Conservation (phyloP, 2,888 invertebrate species). For the Eupeodes luniger region DNA sequence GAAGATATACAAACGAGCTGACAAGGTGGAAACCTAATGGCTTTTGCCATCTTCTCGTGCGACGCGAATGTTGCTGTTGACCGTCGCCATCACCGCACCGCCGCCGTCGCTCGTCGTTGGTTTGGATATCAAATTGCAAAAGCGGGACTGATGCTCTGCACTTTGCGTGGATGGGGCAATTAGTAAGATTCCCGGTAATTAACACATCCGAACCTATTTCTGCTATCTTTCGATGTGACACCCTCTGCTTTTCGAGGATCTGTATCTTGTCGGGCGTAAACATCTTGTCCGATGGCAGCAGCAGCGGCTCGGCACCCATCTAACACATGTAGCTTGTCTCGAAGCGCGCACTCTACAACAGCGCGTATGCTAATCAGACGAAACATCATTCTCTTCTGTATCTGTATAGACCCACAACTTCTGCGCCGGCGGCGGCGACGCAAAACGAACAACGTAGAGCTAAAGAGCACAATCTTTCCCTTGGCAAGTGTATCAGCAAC, state of each 20-base stretch:
- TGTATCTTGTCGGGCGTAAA: slow-evolving; percentile 69
- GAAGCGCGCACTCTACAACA: slow-evolving; percentile 58
- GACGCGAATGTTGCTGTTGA: not conserved
- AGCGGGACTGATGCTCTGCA: slow-evolving; percentile 16
- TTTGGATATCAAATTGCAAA: slow-evolving; percentile 70
- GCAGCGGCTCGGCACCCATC: slow-evolving; percentile 15
- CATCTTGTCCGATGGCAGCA: slow-evolving; percentile 58
- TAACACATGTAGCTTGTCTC: slow-evolving; percentile 70
- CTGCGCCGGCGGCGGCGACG: not conserved
- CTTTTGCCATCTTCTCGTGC: slow-evolving; percentile 44
- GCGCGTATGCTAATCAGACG: slow-evolving; percentile 68
- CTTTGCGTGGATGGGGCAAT: slow-evolving; percentile 68
- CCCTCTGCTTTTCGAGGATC: slow-evolving; percentile 53
- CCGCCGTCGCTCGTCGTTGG: not conserved
- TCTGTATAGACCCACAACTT: not conserved
- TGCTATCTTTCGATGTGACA: slow-evolving; percentile 75
- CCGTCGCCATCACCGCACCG: no score
- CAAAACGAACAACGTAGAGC: not conserved
- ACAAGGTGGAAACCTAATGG: slow-evolving; percentile 75
- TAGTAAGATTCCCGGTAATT: slow-evolving; percentile 74
- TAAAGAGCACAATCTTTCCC: slow-evolving; percentile 58
- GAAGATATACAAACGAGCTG: slow-evolving; percentile 68
- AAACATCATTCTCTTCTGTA: slow-evolving; percentile 14
- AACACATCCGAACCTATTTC: slow-evolving; percentile 76
- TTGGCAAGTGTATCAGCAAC: slow-evolving; percentile 79